Evolutionary conservation across 92 coral and sea anemone genomes (phyloP).

Genomic region (Palythoa grandis): DNA sequence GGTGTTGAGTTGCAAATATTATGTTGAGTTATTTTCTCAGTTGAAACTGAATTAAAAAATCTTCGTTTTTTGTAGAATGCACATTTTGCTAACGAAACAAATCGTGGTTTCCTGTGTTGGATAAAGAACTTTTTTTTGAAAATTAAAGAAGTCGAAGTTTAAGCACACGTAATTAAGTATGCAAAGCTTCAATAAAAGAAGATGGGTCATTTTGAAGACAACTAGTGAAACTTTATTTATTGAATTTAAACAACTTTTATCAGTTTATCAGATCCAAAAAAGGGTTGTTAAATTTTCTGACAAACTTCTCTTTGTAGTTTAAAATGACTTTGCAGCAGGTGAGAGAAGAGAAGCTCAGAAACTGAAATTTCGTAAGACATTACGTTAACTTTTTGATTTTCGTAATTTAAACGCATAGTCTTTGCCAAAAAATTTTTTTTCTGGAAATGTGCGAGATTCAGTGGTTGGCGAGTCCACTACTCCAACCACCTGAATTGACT

Average conservation of each 20-base stretch:
- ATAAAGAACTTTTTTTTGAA: not conserved
- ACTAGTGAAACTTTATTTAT: not conserved
- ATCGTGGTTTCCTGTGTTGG: not conserved
- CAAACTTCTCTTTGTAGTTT: not conserved
- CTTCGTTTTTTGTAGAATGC: not conserved
- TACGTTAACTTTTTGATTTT: not conserved
- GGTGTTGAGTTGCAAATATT: not conserved
- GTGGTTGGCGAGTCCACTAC: not conserved
- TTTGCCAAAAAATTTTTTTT: not conserved
- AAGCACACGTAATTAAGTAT: not conserved
- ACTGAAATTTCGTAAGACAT: not conserved
- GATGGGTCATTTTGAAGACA: not conserved
- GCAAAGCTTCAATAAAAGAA: not conserved
- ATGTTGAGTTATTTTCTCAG: not conserved
- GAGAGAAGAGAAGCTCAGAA: not conserved
- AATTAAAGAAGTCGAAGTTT: not conserved
- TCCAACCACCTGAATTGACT: not conserved
- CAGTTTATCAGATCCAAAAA: not conserved
- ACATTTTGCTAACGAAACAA: not conserved
- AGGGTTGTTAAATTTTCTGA: not conserved
- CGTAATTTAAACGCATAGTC: not conserved
- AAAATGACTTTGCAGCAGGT: not conserved
- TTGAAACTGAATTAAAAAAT: not conserved
- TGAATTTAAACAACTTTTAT: conserved; percentile 2
- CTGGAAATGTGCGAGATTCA: not conserved